Evolutionary conservation across 2,888 invertebrate species (phyloP).

Genomic region (Crematogaster levior): DNA sequence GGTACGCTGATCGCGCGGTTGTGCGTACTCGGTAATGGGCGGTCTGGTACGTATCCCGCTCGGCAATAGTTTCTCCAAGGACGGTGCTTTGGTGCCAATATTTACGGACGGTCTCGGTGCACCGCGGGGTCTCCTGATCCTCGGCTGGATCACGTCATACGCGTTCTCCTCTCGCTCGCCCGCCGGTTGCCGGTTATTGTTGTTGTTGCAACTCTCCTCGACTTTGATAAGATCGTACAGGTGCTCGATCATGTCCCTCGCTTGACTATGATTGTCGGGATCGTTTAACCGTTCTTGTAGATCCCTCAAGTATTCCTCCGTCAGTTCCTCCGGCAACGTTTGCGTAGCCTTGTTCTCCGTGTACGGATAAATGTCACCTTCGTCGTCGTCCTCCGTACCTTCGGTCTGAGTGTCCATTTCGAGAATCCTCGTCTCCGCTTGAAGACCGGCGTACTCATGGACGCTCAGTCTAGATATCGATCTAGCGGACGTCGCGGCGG

Average conservation of each 20-base stretch:
- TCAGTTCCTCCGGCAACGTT: slow-evolving; percentile 91
- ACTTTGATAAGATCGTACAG: slow-evolving; percentile 91
- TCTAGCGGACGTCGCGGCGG: slow-evolving; percentile 87
- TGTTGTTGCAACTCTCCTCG: slow-evolving; percentile 89
- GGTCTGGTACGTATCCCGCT: slow-evolving; percentile 81
- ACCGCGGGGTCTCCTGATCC: slow-evolving; percentile 79
- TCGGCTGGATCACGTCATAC: slow-evolving; percentile 88
- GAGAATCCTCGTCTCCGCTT: slow-evolving; percentile 87
- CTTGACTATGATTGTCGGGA: slow-evolving; percentile 91
- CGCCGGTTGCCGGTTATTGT: slow-evolving; percentile 80
- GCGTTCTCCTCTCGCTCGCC: slow-evolving; percentile 87
- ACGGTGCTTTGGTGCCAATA: slow-evolving; percentile 88
- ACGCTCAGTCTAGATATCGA: slow-evolving; percentile 88
- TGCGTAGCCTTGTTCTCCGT: slow-evolving; percentile 89
- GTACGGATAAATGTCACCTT: slow-evolving; percentile 81
- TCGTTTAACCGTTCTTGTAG: slow-evolving; percentile 90
- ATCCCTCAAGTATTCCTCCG: slow-evolving; percentile 90
- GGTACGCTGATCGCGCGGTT: slow-evolving; percentile 84
- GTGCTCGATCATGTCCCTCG: slow-evolving; percentile 92
- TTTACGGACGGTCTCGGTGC: slow-evolving; percentile 86
- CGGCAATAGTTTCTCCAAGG: slow-evolving; percentile 87
- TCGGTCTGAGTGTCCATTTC: slow-evolving; percentile 84
- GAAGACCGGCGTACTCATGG: slow-evolving; percentile 89
- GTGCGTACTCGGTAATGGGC: slow-evolving; percentile 85
- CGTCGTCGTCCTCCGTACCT: slow-evolving; percentile 75